Conservation (phyloP, 1,140 invertebrate genomes). For the Zaprionus vittiger region DNA sequence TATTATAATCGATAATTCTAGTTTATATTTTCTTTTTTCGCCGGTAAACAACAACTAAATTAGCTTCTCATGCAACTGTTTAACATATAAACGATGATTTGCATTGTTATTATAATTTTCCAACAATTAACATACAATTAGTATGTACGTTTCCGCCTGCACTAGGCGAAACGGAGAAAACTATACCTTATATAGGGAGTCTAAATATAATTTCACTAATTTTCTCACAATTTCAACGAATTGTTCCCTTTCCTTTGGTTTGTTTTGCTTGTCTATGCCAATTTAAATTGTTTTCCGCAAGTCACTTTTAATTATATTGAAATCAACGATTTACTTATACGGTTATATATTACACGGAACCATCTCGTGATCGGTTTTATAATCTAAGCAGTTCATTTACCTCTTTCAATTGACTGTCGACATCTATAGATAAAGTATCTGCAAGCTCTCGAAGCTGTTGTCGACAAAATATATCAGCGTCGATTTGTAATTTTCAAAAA, state of each 20-base stretch:
- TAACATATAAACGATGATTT: constrained; percentile 3
- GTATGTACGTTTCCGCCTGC: not conserved
- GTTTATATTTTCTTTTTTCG: not conserved
- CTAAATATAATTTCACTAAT: constrained; percentile 5
- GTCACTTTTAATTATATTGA: constrained; percentile 1
- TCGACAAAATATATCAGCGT: not conserved
- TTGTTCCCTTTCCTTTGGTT: not conserved
- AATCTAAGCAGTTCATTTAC: constrained; percentile 41
- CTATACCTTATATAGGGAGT: not conserved
- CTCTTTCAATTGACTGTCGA: constrained; percentile 21
- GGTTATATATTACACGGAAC: constrained; percentile 7
- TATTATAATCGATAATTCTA: constrained; percentile 1
- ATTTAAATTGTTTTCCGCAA: constrained; percentile 7
- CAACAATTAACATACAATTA: constrained; percentile 15
- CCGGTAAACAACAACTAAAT: not conserved
- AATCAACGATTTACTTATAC: not conserved
- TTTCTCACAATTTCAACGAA: not conserved
- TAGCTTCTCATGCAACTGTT: not conserved
- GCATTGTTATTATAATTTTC: constrained; percentile 7
- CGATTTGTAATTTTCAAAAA: not conserved
- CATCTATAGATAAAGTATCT: constrained; percentile 17
- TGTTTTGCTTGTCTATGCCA: constrained; percentile 7
- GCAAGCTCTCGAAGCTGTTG: constrained; percentile 25
- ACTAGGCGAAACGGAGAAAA: not conserved
- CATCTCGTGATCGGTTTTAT: constrained; percentile 2